A percentile compares a stretch with the other conserved stretches of the same genome.
Evolutionary conservation across 2,888 invertebrate genomes (phyloP).

Genomic region (Invenusta paracnida): DNA sequence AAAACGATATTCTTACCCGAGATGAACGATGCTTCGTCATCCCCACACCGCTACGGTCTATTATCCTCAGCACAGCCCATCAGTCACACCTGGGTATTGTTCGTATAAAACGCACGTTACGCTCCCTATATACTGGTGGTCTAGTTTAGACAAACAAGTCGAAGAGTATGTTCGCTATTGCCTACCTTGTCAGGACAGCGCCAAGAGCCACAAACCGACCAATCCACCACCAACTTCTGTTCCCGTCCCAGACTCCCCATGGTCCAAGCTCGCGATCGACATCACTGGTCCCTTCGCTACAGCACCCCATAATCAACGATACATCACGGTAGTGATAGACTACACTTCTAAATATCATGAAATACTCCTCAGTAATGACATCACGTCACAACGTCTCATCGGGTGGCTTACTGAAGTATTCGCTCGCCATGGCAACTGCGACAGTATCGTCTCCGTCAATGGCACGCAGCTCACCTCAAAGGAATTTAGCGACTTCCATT

Average conservation of each 20-base stretch:
- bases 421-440: constrained; percentile 48
- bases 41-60: neutral
- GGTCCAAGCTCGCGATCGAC: constrained; percentile 30
- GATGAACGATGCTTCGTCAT: neutral
- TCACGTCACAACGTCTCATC: constrained; percentile 22
- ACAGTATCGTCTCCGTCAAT: constrained; percentile 49
- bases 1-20: neutral
- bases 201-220: constrained; percentile 5
- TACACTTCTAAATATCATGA: constrained; percentile 6
- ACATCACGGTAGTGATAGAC: neutral
- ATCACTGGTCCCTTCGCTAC: neutral
- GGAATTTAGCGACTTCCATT: constrained; percentile 49
- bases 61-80: neutral
- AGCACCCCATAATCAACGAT: constrained; percentile 19
- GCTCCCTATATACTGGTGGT: constrained; percentile 24
- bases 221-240: neutral
- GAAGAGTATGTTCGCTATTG: constrained; percentile 1
- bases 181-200: constrained; percentile 6
- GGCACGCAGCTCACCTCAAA: constrained; percentile 48
- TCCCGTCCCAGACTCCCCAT: neutral
- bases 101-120: neutral
- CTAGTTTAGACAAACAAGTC: constrained; percentile 4
- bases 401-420: constrained; percentile 44
- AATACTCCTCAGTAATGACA: neutral
- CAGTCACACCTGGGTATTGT: neutral